Base-by-base conservation (phyloP, 2,888 invertebrate species). In the Rhopalosiphum nymphaeae region DNA sequence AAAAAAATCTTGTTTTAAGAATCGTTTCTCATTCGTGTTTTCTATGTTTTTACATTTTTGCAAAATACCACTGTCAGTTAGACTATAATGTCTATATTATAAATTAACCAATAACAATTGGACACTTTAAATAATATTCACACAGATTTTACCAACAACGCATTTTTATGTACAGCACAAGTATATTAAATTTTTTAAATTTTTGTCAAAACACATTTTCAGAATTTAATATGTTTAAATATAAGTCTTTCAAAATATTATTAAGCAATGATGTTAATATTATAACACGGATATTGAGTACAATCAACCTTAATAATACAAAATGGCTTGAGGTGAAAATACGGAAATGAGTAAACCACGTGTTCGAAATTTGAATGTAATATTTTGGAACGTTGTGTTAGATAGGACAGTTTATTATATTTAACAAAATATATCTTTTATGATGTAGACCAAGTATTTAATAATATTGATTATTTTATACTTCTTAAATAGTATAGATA, bases 31-130 rank as follows among this genome's bases (percentile, higher is more conserved):
- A 29, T 44, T 44, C 57, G 57, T 26, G 46, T 86, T 90, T 46
- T 61, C 10, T 89, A n/a, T 29, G 90, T 90, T 44, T 57, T 25
- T 61, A 11, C 46, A 61, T 90, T 90, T 90, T 90, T 56, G 89
- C 56, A 36, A 56, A 89, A 89, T 42, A 89, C 89, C 89, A 21
- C 36, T n/a, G 78, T 42, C 78, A 36, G 78, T 21, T 36, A 36
- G 36, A 36, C 21, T 78, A 36, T 78, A 36, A 36, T 78, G 21
- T 78, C 36, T 78, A 36, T 78, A 36, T 78, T 78, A 78, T 78
- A 78, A 78, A 78, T 78, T 36, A 78, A 78, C 36, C 21, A 78
- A 78, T 78, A 78, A 78, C 78, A 78, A 78, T 78, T 78, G 78
- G 36, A 36, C 7, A 78, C 36, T 21, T 21, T 16, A 13, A 67